A percentile compares a stretch with the other conserved stretches of the same genome.
Conservation (phyloP, 2,888 invertebrate species). For the Drosophila dives region DNA sequence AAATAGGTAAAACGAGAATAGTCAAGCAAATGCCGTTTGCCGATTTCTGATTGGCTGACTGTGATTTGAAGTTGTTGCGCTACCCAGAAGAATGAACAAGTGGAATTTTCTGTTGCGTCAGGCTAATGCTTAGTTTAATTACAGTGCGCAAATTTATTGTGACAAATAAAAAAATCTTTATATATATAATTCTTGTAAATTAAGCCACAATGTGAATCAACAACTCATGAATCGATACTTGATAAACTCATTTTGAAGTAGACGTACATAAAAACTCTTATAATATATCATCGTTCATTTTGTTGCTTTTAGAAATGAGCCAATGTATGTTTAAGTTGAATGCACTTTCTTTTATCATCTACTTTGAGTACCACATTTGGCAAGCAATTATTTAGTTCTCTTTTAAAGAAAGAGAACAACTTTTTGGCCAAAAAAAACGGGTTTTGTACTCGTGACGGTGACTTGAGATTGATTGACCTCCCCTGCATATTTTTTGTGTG, state of each 20-base stretch:
- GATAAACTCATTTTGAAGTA: neutral
- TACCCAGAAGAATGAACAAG: slow-evolving; percentile 9
- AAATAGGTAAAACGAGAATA: slow-evolving; percentile 22
- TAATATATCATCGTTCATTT: neutral
- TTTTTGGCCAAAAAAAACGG: slow-evolving; percentile 15
- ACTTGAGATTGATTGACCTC: slow-evolving; percentile 49
- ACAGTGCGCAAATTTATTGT: neutral
- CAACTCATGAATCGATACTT: neutral
- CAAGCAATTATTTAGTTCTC: neutral
- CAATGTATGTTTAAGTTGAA: slow-evolving; percentile 30
- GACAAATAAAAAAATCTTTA: neutral
- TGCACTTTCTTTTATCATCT: slow-evolving; percentile 29
- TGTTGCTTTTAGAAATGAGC: neutral
- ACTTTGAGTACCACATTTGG: slow-evolving; percentile 21
- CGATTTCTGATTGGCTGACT: slow-evolving; percentile 3
- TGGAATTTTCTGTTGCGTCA: slow-evolving; percentile 28
- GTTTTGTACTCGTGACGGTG: slow-evolving; percentile 43
- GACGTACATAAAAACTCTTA: neutral
- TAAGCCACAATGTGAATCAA: neutral
- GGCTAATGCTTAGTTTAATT: slow-evolving; percentile 8
- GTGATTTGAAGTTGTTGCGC: slow-evolving; percentile 16
- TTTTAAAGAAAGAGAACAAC: neutral
- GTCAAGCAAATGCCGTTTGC: slow-evolving; percentile 12
- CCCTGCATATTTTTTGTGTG: neutral
- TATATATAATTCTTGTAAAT: no score